Conservation (phyloP, 1,140 invertebrate genomes). For the Mizuhopecten yessoensis region DNA sequence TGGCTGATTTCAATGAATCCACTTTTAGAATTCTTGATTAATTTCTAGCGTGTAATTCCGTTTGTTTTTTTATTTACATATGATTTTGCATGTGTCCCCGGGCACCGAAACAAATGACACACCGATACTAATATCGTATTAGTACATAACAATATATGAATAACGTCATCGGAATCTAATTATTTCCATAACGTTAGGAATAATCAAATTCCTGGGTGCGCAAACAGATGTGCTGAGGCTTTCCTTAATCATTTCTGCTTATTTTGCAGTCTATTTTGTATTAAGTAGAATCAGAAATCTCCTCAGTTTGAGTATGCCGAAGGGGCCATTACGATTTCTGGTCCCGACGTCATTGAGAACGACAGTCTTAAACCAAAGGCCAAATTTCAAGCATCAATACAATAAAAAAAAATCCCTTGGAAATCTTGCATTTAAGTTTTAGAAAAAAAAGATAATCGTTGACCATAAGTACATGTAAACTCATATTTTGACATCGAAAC, state of each 20-base stretch:
- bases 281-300: neutral
- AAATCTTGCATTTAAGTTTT: no score
- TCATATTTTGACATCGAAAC: no score
- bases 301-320: neutral
- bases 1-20: neutral
- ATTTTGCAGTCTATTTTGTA: neutral
- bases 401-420: no score
- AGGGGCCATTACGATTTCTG: neutral
- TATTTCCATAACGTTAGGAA: neutral
- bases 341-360: neutral
- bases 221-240: neutral
- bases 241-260: neutral
- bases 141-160: neutral
- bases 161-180: neutral
- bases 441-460: no score
- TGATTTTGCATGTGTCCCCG: neutral
- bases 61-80: neutral
- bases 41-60: neutral
- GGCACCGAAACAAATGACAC: neutral
- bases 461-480: no score
- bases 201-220: neutral
- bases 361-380: neutral
- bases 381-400: no score
- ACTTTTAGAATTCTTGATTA: neutral
- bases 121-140: neutral